Conservation (phyloP, 1,140 invertebrate genomes). For the Apis florea region DNA sequence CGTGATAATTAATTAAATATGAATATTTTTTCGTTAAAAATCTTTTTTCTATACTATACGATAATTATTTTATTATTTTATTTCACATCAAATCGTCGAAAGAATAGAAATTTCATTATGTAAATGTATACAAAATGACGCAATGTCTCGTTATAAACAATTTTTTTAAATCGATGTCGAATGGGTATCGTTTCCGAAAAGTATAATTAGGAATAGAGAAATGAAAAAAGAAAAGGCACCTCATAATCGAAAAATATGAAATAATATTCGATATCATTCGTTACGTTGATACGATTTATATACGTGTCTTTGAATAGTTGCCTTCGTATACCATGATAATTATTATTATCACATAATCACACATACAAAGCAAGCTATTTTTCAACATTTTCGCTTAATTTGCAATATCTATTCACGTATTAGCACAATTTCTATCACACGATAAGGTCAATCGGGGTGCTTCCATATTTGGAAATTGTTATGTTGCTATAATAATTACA, state of each 20-base stretch:
- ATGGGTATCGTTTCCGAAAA: background rate
- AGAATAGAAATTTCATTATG: background rate
- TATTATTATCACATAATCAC: constrained; percentile 26
- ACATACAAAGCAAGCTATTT: constrained; percentile 63
- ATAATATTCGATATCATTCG: background rate
- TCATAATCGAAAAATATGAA: background rate
- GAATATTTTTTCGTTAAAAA: background rate
- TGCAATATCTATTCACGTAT: background rate
- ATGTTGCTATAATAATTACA: constrained; percentile 6
- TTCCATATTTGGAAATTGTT: background rate
- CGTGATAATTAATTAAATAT: background rate
- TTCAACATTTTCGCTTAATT: constrained; percentile 59
- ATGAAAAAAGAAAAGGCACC: background rate
- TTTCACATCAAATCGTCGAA: background rate
- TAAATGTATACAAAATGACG: background rate
- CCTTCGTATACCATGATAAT: constrained; percentile 67
- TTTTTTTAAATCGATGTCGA: background rate
- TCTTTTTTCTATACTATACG: background rate
- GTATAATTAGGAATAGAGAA: background rate
- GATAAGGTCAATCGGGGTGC: background rate
- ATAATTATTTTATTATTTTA: background rate
- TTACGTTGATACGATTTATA: constrained; percentile 40
- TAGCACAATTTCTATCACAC: background rate
- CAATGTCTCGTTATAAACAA: background rate
- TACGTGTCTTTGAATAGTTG: constrained; percentile 74